Evolutionary conservation across 1,140 invertebrate genomes (phyloP).

Genomic region (Medauroidea extradentata): DNA sequence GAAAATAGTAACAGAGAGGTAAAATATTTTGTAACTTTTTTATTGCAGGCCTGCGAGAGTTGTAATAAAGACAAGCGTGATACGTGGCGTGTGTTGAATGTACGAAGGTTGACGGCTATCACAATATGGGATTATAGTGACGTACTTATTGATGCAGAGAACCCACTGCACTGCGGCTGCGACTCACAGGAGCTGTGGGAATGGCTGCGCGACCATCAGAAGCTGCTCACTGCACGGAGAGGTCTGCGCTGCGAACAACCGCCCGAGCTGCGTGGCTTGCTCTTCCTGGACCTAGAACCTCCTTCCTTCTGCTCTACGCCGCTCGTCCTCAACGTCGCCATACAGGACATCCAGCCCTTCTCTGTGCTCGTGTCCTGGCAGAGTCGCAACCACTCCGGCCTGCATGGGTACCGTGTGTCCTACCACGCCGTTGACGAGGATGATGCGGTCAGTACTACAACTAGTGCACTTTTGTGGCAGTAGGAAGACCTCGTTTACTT

Average conservation of each 20-base stretch:
- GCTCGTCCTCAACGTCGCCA: slow-evolving; percentile 72
- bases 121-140: no score
- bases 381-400: slow-evolving; percentile 77
- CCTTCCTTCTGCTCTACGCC: slow-evolving; percentile 72
- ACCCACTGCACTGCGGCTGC: slow-evolving; percentile 77
- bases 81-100: no score
- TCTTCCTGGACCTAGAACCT: slow-evolving; percentile 71
- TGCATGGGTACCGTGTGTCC: slow-evolving; percentile 80
- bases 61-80: background rate
- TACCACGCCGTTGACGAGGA: slow-evolving; percentile 70
- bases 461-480: no score
- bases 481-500: no score
- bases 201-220: slow-evolving; percentile 82
- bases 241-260: slow-evolving; percentile 70
- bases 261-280: slow-evolving; percentile 64
- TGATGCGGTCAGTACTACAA: slow-evolving; percentile 50
- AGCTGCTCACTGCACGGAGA: slow-evolving; percentile 43
- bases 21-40: no score
- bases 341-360: slow-evolving; percentile 83
- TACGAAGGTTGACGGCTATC: no score
- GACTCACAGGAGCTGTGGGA: slow-evolving; percentile 81
- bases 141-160: slow-evolving; percentile 55
- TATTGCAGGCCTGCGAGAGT: background rate
- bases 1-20: no score
- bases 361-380: slow-evolving; percentile 86